Percentiles rank a stretch among this genome's conserved stretches.
Evolutionary conservation across 2,888 invertebrate genomes (phyloP).

Genomic region (Dasysyrphus tricinctus): DNA sequence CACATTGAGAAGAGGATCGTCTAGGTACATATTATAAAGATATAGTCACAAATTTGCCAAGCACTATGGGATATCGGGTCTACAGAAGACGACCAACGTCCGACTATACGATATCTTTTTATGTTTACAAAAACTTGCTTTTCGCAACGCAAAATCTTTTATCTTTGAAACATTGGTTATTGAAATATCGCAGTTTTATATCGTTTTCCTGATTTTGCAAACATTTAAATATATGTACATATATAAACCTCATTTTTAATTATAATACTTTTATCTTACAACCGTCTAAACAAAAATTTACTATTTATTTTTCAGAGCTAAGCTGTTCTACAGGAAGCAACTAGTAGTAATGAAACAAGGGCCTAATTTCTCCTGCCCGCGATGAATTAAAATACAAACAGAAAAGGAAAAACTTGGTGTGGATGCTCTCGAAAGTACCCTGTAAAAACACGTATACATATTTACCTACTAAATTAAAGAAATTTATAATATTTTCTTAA

Average conservation of each 20-base stretch:
- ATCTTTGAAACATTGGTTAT: too few relatives aligned
- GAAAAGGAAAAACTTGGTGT: slow-evolving; percentile 34
- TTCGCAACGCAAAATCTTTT: too few relatives aligned
- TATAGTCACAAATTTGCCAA: too few relatives aligned
- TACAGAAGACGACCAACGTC: too few relatives aligned
- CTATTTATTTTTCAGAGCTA: slow-evolving; percentile 18
- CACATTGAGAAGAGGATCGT: too few relatives aligned
- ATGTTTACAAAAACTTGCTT: too few relatives aligned
- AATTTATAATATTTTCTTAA: slow-evolving; percentile 50
- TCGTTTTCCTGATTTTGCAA: too few relatives aligned
- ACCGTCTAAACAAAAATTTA: neutral
- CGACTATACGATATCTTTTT: too few relatives aligned
- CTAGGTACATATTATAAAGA: too few relatives aligned
- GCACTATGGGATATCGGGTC: too few relatives aligned
- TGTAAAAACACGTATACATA: slow-evolving; percentile 69
- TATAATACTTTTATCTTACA: neutral
- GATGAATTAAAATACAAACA: slow-evolving; percentile 42
- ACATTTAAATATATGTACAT: too few relatives aligned
- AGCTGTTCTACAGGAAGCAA: neutral
- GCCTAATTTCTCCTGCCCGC: slow-evolving; percentile 21
- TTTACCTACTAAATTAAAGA: slow-evolving; percentile 50
- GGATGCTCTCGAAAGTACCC: slow-evolving; percentile 59
- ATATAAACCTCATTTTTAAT: neutral
- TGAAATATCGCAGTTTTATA: too few relatives aligned
- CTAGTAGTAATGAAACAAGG: slow-evolving; percentile 31